These are phyloP conservation scores for Pocillopora damicornis DNA, from an alignment of 64 coral and sea anemone genomes.

Conservation along the genomic window DNA sequence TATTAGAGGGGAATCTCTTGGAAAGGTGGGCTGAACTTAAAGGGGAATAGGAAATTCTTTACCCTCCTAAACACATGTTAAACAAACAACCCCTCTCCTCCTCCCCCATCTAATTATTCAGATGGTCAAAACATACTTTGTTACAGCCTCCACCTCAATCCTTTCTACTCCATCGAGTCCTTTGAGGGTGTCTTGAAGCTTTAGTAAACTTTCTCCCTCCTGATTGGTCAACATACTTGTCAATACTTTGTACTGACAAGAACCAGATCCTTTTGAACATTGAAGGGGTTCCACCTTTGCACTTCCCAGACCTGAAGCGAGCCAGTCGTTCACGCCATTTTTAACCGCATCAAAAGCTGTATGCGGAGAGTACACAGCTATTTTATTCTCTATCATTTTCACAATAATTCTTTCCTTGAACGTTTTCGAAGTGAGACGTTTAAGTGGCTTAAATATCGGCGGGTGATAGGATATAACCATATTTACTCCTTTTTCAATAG, in stretches of 20 bases:
- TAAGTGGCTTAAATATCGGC: slow-evolving; percentile 91
- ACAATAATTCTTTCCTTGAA: slow-evolving; percentile 95
- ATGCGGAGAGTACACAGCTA: slow-evolving; percentile 94
- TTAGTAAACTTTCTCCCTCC: background rate
- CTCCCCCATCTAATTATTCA: background rate
- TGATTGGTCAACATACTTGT: slow-evolving; percentile 20
- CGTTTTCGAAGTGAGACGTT: slow-evolving; percentile 49
- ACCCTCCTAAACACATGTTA: too few relatives aligned
- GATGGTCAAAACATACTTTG: background rate
- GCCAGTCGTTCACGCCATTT: slow-evolving; percentile 98
- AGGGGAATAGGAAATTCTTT: too few relatives aligned
- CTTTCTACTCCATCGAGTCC: background rate
- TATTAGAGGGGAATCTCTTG: too few relatives aligned
- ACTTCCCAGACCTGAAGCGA: slow-evolving; percentile 76
- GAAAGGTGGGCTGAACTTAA: too few relatives aligned
- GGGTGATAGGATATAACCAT: slow-evolving; percentile 95
- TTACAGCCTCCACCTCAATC: background rate
- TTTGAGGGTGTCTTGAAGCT: slow-evolving; percentile 3
- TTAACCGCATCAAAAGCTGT: slow-evolving; percentile 94
- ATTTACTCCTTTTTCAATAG: slow-evolving; percentile 65
- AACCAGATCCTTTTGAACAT: slow-evolving; percentile 15
- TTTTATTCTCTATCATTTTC: slow-evolving; percentile 82
- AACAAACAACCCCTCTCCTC: too few relatives aligned
- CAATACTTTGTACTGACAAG: background rate
- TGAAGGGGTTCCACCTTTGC: slow-evolving; percentile 45